A percentile compares a stretch with the other conserved stretches of the same genome.
Conservation (phyloP, 2,797 vertebrate species). For the Aplochiton taeniatus region DNA sequence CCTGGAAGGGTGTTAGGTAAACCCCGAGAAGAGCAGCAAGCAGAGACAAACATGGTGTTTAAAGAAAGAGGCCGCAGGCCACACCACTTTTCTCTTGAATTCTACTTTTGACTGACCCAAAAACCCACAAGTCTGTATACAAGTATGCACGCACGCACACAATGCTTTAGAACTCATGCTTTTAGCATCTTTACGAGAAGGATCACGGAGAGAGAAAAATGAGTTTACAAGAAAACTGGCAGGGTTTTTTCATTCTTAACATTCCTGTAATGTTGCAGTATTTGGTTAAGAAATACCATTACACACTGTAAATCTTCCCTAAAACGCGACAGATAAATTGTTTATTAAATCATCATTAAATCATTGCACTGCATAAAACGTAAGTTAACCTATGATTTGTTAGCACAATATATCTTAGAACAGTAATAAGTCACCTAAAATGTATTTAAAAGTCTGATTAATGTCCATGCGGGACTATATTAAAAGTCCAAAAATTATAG, state of each 20-base stretch:
- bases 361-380: too few relatives aligned
- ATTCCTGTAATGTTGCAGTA: not conserved
- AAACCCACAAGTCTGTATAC: not conserved
- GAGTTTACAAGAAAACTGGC: constrained; percentile 1
- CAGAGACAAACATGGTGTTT: not conserved
- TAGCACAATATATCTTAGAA: too few relatives aligned
- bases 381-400: too few relatives aligned
- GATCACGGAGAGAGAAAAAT: not conserved
- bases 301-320: too few relatives aligned
- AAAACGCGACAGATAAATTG: too few relatives aligned
- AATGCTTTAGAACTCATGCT: not conserved
- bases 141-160: not conserved
- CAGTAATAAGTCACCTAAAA: too few relatives aligned
- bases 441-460: too few relatives aligned
- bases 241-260: not conserved
- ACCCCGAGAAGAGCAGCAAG: constrained; percentile 32
- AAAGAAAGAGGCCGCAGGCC: constrained; percentile 4
- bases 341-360: too few relatives aligned
- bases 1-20: constrained; percentile 45
- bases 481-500: too few relatives aligned
- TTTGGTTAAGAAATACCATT: too few relatives aligned
- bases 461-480: too few relatives aligned
- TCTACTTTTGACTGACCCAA: constrained; percentile 4
- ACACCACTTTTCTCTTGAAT: constrained; percentile 1
- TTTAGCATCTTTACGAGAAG: not conserved